phyloP scores from a whole-genome alignment of 2,888 invertebrate species.

The Meteorus colon region DNA sequence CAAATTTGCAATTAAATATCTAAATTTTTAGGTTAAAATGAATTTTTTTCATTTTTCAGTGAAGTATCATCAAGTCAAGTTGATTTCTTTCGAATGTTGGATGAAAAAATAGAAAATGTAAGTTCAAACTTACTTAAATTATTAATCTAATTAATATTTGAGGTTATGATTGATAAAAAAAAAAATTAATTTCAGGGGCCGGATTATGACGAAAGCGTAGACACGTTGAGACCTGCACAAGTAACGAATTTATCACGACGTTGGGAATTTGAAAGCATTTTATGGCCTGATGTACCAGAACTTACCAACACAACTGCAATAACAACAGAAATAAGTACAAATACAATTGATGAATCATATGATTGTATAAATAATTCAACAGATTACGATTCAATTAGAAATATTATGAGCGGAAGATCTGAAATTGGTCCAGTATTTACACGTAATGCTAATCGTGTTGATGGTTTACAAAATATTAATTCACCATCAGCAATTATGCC shows the following conservation, averaged over 20 bases:
- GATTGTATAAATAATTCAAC: conserved; percentile 60
- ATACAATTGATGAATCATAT: conserved; percentile 35
- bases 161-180: too few species aligned
- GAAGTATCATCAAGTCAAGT: conserved; percentile 92
- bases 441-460: conserved; percentile 66
- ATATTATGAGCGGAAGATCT: conserved; percentile 68
- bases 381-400: conserved; percentile 69
- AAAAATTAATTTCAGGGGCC: conserved; percentile 78
- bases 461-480: conserved; percentile 65
- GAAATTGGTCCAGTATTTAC: conserved; percentile 68
- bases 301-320: conserved; percentile 52
- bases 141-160: too few species aligned
- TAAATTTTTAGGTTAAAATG: background rate
- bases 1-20: background rate
- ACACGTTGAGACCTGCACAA: conserved; percentile 81
- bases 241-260: conserved; percentile 81
- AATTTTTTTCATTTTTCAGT: conserved; percentile 75
- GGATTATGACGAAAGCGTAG: conserved; percentile 85
- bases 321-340: conserved; percentile 19
- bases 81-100: conserved; percentile 94
- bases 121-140: conserved; percentile 61
- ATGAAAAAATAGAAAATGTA: conserved; percentile 93
- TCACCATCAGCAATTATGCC: conserved; percentile 68
- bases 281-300: conserved; percentile 66
- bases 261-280: conserved; percentile 84